Evolutionary conservation across 2,888 invertebrate genomes (phyloP).

Genomic region (Leucoma salicis): DNA sequence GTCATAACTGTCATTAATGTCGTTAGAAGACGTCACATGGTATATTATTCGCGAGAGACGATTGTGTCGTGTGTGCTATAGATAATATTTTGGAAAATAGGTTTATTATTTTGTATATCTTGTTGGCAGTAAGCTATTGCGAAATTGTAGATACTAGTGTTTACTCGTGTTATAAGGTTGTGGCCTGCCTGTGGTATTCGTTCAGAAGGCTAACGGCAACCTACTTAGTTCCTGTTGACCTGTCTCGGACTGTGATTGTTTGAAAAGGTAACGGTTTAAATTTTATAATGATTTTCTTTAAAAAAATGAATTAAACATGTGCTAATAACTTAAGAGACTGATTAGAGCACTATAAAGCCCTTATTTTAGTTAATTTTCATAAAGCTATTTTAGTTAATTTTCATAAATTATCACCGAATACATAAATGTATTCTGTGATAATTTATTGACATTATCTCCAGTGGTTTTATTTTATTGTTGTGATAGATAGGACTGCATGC

Average conservation of each 20-base stretch:
- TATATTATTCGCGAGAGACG: constrained; percentile 45
- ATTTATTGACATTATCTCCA: too few relatives aligned
- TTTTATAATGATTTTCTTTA: constrained; percentile 27
- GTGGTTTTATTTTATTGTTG: too few relatives aligned
- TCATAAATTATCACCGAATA: too few relatives aligned
- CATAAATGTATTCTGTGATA: too few relatives aligned
- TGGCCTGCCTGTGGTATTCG: constrained; percentile 52
- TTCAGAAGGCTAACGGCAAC: constrained; percentile 51
- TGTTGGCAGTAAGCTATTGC: constrained; percentile 43
- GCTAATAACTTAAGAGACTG: background rate
- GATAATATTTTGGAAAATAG: constrained; percentile 61
- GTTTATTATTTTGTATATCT: constrained; percentile 55
- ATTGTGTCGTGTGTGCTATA: constrained; percentile 64
- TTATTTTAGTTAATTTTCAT: background rate
- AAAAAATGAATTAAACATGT: background rate
- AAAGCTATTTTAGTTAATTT: background rate
- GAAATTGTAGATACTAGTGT: constrained; percentile 55
- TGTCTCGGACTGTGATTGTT: constrained; percentile 64
- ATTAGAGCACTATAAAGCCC: background rate
- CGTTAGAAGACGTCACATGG: too few relatives aligned
- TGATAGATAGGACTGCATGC: too few relatives aligned
- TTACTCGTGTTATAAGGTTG: constrained; percentile 51
- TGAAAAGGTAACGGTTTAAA: constrained; percentile 73
- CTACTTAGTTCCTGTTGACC: constrained; percentile 73
- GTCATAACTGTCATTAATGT: too few relatives aligned